Evolutionary conservation across 2,797 vertebrate genomes (phyloP).

Genomic region (Pteronotus mesoamericanus): DNA sequence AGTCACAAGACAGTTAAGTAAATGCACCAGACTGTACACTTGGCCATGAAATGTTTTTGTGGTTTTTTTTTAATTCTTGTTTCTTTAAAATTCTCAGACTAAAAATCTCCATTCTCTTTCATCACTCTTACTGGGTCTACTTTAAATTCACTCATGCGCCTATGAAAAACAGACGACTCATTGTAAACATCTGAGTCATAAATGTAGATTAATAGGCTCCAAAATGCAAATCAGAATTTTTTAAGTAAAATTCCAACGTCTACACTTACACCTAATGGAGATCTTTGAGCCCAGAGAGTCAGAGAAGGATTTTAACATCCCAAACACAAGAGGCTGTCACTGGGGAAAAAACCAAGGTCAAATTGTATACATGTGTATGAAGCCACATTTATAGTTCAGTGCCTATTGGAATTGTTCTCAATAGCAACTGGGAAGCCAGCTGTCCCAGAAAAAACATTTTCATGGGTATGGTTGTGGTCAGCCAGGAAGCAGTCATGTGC

Average conservation of each 20-base stretch:
- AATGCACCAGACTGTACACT: not conserved
- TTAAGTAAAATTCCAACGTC: not conserved
- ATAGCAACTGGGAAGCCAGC: not conserved
- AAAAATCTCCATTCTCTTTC: not conserved
- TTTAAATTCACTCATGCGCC: not conserved
- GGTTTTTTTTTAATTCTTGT: not conserved
- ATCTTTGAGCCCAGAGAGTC: not conserved
- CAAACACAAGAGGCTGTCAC: not conserved
- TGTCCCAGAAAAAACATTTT: constrained; percentile 4
- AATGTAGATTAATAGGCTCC: not conserved
- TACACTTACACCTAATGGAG: not conserved
- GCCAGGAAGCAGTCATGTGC: not conserved
- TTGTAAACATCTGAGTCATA: not conserved
- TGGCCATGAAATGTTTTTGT: not conserved
- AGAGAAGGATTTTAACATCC: not conserved
- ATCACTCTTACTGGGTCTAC: not conserved
- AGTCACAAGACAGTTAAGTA: not conserved
- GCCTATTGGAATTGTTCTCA: not conserved
- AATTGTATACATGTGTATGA: not conserved
- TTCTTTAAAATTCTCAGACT: constrained; percentile 28
- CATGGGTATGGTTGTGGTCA: not conserved
- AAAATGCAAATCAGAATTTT: constrained; percentile 41
- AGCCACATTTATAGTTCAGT: not conserved
- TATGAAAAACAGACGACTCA: not conserved
- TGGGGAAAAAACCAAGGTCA: not conserved